Evolutionary conservation across 2,113 vertebrate genomes (phyloP).

Genomic region (Oncorhynchus keta): DNA sequence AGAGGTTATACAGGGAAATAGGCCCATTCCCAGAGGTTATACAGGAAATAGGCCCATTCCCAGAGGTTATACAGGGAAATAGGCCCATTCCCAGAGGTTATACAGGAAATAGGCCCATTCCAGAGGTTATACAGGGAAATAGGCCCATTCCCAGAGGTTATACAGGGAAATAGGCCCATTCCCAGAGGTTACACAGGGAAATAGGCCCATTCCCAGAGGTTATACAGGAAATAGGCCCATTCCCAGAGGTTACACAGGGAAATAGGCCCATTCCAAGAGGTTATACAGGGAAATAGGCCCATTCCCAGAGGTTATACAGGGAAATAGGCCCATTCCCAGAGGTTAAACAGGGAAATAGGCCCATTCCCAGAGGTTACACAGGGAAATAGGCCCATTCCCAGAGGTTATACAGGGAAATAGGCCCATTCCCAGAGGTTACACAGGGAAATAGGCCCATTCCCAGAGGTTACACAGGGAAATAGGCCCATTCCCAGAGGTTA

Average conservation of each 20-base stretch:
- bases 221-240: too few species aligned
- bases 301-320: too few species aligned
- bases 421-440: constrained; percentile 49
- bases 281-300: too few species aligned
- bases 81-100: constrained; percentile 46
- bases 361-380: constrained; percentile 51
- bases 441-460: constrained; percentile 57
- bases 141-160: constrained; percentile 39
- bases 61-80: constrained; percentile 2
- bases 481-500: constrained; percentile 45
- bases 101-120: constrained; percentile 51
- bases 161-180: too few species aligned
- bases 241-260: too few species aligned
- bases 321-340: constrained; percentile 20
- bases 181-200: constrained; percentile 64
- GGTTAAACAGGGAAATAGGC: constrained; percentile 27
- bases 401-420: not conserved
- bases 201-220: not conserved
- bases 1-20: constrained; percentile 63
- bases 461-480: constrained; percentile 1
- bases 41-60: constrained; percentile 57
- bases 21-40: constrained; percentile 57
- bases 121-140: constrained; percentile 63
- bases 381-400: constrained; percentile 54
- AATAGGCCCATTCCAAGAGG: too few species aligned